phyloP scores from a whole-genome alignment of 2,113 vertebrate species.

The Scartelaos histophorus region DNA sequence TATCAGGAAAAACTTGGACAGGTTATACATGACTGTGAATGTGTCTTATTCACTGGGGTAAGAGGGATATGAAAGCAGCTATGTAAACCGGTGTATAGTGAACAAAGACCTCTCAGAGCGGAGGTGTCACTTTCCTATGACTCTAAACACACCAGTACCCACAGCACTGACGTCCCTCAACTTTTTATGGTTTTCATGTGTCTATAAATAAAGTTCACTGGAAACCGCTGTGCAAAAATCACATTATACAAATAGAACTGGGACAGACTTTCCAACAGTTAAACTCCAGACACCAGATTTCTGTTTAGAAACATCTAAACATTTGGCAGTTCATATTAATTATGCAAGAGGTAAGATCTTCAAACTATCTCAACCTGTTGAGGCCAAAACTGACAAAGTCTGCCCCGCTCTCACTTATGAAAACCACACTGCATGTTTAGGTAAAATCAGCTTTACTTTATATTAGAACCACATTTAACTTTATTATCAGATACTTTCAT shows the following conservation, averaged over 20 bases:
- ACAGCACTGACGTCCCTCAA: not conserved
- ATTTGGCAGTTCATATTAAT: not conserved
- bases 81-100: not conserved
- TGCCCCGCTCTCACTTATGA: not conserved
- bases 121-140: constrained; percentile 5
- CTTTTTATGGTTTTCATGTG: not conserved
- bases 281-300: not conserved
- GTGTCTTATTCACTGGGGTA: constrained; percentile 6
- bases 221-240: not conserved
- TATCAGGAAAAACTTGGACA: constrained; percentile 3
- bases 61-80: not conserved
- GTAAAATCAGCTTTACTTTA: no score
- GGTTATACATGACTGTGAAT: not conserved
- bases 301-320: not conserved
- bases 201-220: not conserved
- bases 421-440: not conserved
- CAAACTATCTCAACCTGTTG: not conserved
- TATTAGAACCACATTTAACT: no score
- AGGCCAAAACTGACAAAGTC: not conserved
- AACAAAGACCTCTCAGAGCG: not conserved
- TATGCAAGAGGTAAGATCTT: not conserved
- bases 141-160: not conserved
- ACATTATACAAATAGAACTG: not conserved
- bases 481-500: no score
- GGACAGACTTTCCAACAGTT: not conserved